These are phyloP conservation scores for Drosophila limbata DNA, from an alignment of 2,888 invertebrate genomes.

Conservation along the genomic window DNA sequence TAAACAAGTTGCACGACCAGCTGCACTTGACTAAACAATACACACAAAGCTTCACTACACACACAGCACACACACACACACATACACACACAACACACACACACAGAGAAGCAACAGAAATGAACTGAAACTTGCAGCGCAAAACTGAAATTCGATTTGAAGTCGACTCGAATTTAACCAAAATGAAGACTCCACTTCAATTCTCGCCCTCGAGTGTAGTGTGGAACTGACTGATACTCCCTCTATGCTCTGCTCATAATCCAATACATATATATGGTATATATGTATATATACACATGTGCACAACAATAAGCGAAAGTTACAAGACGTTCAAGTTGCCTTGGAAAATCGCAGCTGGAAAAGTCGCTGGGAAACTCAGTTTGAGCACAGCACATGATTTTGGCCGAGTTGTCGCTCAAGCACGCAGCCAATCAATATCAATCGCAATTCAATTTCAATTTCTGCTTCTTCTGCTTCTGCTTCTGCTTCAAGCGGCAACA, in stretches of 20 bases:
- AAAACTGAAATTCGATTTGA: slow-evolving; percentile 73
- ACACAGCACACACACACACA: slow-evolving; percentile 31
- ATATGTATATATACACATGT: not conserved
- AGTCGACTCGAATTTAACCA: slow-evolving; percentile 47
- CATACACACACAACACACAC: slow-evolving; percentile 21
- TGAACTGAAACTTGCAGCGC: slow-evolving; percentile 33
- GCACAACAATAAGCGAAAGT: slow-evolving; percentile 75
- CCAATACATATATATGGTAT: slow-evolving; percentile 22
- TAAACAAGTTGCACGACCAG: slow-evolving; percentile 73
- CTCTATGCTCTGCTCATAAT: slow-evolving; percentile 50
- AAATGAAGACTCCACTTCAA: slow-evolving; percentile 25
- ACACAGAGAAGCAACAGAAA: not conserved
- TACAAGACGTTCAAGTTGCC: slow-evolving; percentile 49
- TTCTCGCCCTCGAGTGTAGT: not conserved
- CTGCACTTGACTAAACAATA: slow-evolving; percentile 81
- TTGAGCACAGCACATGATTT: slow-evolving; percentile 68
- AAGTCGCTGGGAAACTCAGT: slow-evolving; percentile 19
- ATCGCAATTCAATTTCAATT: slow-evolving; percentile 83
- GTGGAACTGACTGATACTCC: slow-evolving; percentile 47
- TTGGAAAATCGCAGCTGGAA: slow-evolving; percentile 50
- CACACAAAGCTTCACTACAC: slow-evolving; percentile 62
- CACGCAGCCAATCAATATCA: slow-evolving; percentile 84
- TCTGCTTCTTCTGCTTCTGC: slow-evolving; percentile 75
- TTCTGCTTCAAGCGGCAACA: slow-evolving; percentile 62
- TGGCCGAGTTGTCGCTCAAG: slow-evolving; percentile 78